Evolutionary conservation across 2,113 vertebrate genomes (phyloP).

Genomic region (Solea solea): DNA sequence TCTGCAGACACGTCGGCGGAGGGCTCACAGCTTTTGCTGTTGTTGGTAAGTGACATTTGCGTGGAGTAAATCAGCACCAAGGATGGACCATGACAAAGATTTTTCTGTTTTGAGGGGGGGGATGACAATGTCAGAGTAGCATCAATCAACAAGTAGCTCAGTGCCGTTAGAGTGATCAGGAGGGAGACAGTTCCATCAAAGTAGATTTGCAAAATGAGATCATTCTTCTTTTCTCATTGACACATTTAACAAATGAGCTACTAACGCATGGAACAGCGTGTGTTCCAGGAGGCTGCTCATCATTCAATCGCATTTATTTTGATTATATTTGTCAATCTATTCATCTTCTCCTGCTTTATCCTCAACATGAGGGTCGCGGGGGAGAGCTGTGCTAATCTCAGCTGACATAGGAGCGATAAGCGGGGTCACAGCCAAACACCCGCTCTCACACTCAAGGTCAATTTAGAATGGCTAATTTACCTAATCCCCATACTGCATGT

Average conservation of each 20-base stretch:
- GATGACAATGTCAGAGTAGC: conserved; percentile 32
- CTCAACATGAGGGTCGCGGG: too few relatives aligned
- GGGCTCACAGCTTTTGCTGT: not conserved
- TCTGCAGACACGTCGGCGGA: conserved; percentile 21
- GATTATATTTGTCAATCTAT: not conserved
- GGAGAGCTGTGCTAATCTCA: too few relatives aligned
- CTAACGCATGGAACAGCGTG: not conserved
- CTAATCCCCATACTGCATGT: too few relatives aligned
- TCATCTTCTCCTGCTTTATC: too few relatives aligned
- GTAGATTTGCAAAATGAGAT: not conserved
- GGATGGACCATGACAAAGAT: conserved; percentile 7
- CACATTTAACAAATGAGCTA: not conserved
- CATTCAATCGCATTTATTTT: not conserved
- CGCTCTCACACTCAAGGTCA: too few relatives aligned
- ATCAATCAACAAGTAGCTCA: conserved; percentile 22
- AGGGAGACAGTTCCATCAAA: conserved; percentile 2
- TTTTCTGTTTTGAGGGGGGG: not conserved
- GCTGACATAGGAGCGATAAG: too few relatives aligned
- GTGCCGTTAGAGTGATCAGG: conserved; percentile 1
- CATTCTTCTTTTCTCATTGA: conserved; percentile 1
- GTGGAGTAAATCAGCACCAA: not conserved
- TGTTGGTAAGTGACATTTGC: conserved; percentile 33
- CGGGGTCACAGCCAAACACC: too few relatives aligned
- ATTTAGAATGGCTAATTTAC: too few relatives aligned
- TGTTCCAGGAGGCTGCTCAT: not conserved